Conservation (phyloP, 2,113 vertebrate species). For the Hystrix brachyura region DNA sequence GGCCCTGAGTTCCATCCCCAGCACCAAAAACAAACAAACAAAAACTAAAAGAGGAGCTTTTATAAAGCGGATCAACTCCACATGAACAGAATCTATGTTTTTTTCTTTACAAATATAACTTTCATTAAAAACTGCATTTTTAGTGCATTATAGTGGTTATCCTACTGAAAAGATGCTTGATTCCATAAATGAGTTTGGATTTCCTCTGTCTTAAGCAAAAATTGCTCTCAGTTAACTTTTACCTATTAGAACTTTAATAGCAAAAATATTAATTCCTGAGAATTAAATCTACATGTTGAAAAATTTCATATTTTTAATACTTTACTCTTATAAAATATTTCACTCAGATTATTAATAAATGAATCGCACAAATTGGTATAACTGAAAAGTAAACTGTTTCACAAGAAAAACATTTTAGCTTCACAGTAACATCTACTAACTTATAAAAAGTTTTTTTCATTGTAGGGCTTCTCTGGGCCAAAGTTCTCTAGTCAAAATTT, state of each 20-base stretch:
- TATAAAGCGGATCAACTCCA: conserved; percentile 86
- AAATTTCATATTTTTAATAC: background rate
- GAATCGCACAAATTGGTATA: background rate
- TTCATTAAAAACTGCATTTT: conserved; percentile 53
- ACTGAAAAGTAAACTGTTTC: conserved; percentile 28
- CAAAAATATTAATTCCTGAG: background rate
- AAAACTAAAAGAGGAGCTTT: conserved; percentile 83
- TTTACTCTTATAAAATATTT: background rate
- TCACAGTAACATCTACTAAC: background rate
- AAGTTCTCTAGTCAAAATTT: conserved; percentile 20
- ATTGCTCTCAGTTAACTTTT: background rate
- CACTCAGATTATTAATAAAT: conserved; percentile 30
- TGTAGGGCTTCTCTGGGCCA: background rate
- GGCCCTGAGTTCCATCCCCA: no score
- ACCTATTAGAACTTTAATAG: conserved; percentile 4
- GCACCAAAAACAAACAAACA: conserved; percentile 78
- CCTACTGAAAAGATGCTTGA: conserved; percentile 40
- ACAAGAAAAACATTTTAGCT: conserved; percentile 41
- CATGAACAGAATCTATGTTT: conserved; percentile 85
- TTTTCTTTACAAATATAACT: conserved; percentile 79
- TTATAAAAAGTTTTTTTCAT: conserved; percentile 28
- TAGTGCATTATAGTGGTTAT: conserved; percentile 62
- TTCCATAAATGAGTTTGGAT: conserved; percentile 29
- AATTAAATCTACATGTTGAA: background rate
- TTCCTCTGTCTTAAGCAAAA: conserved; percentile 25